phyloP scores from a whole-genome alignment of 1,140 invertebrate species.

The Heliconius himera region DNA sequence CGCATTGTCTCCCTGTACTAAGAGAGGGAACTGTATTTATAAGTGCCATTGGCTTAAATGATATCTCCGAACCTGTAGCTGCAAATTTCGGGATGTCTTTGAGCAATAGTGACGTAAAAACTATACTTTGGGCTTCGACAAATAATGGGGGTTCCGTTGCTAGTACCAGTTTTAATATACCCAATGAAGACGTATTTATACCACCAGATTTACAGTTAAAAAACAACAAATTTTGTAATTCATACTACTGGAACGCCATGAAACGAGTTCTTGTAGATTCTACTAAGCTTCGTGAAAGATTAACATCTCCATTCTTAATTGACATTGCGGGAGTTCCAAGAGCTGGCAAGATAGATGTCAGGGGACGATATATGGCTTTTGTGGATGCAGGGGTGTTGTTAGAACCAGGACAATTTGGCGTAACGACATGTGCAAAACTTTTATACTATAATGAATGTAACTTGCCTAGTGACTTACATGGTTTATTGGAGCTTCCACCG shows the following conservation, averaged over 20 bases:
- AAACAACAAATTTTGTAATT: conserved; percentile 50
- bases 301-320: conserved; percentile 55
- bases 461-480: conserved; percentile 48
- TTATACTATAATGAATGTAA: conserved; percentile 57
- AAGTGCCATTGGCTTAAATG: conserved; percentile 57
- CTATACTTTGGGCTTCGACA: conserved; percentile 61
- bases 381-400: conserved; percentile 62
- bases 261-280: conserved; percentile 64
- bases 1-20: conserved; percentile 61
- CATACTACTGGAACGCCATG: conserved; percentile 70
- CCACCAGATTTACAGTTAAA: conserved; percentile 47
- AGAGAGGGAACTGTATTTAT: conserved; percentile 67
- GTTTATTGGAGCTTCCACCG: conserved; percentile 65
- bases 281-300: conserved; percentile 43
- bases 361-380: conserved; percentile 67
- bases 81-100: conserved; percentile 66
- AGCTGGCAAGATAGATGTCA: conserved; percentile 64
- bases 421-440: conserved; percentile 60
- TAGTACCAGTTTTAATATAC: conserved; percentile 52
- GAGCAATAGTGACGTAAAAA: conserved; percentile 50
- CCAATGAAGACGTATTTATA: conserved; percentile 61
- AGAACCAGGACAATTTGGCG: conserved; percentile 59
- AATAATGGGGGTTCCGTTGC: conserved; percentile 56
- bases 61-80: conserved; percentile 45
- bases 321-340: conserved; percentile 70